A percentile compares a stretch with the other conserved stretches of the same genome.
phyloP scores from a whole-genome alignment of 2,797 vertebrate species.

The Chelonia mydas region DNA sequence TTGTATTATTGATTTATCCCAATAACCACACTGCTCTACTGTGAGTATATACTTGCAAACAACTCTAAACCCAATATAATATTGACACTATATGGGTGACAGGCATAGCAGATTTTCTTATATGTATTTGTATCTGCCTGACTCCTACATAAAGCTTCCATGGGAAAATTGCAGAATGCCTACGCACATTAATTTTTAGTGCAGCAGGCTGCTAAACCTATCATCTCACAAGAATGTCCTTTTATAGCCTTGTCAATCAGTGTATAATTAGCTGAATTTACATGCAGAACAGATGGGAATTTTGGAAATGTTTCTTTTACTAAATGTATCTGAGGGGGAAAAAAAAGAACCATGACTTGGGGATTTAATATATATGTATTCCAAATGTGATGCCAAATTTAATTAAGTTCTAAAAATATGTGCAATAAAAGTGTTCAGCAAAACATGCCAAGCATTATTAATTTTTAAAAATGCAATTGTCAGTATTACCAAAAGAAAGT shows the following conservation, averaged over 20 bases:
- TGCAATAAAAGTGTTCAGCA: background rate
- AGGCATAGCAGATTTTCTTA: conserved; percentile 4
- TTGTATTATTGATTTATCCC: background rate
- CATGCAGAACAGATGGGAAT: conserved; percentile 69
- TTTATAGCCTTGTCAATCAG: conserved; percentile 76
- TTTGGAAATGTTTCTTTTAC: conserved; percentile 68
- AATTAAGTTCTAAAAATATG: conserved; percentile 34
- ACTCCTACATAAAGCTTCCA: conserved; percentile 62
- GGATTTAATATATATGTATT: conserved; percentile 53
- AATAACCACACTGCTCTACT: background rate
- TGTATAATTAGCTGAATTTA: conserved; percentile 73
- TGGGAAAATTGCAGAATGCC: conserved; percentile 58
- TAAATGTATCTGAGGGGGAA: conserved; percentile 13
- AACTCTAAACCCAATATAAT: background rate
- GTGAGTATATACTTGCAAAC: background rate
- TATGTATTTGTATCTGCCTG: conserved; percentile 32
- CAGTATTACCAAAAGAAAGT: background rate
- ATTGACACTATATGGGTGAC: background rate
- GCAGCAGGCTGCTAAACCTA: conserved; percentile 42
- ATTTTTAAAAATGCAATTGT: background rate
- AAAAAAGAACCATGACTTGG: conserved; percentile 44
- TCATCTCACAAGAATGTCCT: conserved; percentile 62
- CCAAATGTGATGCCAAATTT: conserved; percentile 2
- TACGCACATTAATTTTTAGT: conserved; percentile 56
- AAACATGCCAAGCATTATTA: conserved; percentile 23